Evolutionary conservation across 2,797 vertebrate species (phyloP), one percentile per base, ranked within the genome.

Genomic region (Argya squamiceps): DNA sequence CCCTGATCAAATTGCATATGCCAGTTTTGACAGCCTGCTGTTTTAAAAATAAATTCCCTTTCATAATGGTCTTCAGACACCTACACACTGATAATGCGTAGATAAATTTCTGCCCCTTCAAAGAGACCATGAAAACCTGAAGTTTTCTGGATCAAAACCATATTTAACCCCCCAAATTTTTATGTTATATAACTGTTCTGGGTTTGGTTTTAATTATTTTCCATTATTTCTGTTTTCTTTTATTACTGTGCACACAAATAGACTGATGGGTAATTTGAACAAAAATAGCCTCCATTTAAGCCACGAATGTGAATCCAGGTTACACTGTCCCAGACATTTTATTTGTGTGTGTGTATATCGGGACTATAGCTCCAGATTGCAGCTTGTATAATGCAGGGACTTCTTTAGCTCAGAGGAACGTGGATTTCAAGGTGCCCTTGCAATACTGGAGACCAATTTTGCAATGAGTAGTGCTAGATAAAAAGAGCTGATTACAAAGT

Each of bases 21-120:
- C 24, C 36, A 86, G 71, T 93, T 96, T 94, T 84, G 70, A 46
- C 76, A 92, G 90, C 62, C 67, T 70, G 44, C 62, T 88, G 63
- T 89, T 94, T 95, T 89, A 94, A 93, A 95, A 84, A 93, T 91
- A 97, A 92, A 93, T 89, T 84, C 84, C 18, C 84, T 96, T 96
- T 97, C 74, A 94, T 96, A 83, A 70, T 85, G 84, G 69, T 83
- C 73, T 77, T 83, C 32, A 68, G 56, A 92, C 64, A 87, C 46
- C 59, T 85, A 75, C 75, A 85, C 24, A 53, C 30, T 49, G 65
- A 82, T 70, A 77, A 78, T 46, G 34, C 83, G 34, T 43, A 60
- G 82, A 87, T 82, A 93, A 79, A 29, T 82, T 91, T 55, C 27
- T 73, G 7, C 12, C 21, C 29, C 16, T 76, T 49, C 24, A 85